phyloP scores from a whole-genome alignment of 2,113 vertebrate genomes.

The Chunga burmeisteri region DNA sequence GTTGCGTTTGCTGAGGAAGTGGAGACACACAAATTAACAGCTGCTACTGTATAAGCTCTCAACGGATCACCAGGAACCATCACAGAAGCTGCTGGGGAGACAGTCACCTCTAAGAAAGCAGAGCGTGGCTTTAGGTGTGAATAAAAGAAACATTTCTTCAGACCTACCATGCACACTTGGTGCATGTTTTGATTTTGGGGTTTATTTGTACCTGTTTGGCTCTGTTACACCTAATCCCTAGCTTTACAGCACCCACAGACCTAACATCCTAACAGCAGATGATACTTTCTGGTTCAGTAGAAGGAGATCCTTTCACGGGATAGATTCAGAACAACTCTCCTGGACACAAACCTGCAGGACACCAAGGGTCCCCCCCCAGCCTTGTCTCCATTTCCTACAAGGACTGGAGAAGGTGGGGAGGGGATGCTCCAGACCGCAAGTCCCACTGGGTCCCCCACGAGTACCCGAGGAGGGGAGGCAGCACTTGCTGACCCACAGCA shows the following conservation, averaged over 20 bases:
- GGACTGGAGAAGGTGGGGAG: not conserved
- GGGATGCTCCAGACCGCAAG: not conserved
- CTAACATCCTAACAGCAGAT: not conserved
- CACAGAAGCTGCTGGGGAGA: not conserved
- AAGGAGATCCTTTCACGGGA: not conserved
- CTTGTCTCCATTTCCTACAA: not conserved
- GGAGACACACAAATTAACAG: not conserved
- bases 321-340: not conserved
- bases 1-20: not conserved
- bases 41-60: not conserved
- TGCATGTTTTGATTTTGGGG: not conserved
- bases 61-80: not conserved
- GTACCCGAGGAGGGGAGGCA: not conserved
- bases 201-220: not conserved
- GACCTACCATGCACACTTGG: fast-evolving
- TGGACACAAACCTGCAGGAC: not conserved
- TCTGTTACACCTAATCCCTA: not conserved
- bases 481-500: not conserved
- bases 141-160: not conserved
- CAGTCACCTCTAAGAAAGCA: not conserved
- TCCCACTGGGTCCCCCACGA: fast-evolving
- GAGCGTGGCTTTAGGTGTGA: not conserved
- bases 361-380: not conserved
- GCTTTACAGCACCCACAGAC: not conserved
- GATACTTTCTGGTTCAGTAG: not conserved